A percentile compares a stretch with the other conserved stretches of the same genome.
phyloP scores from a whole-genome alignment of 2,113 vertebrate species.

The Triplophysa dalaica region DNA sequence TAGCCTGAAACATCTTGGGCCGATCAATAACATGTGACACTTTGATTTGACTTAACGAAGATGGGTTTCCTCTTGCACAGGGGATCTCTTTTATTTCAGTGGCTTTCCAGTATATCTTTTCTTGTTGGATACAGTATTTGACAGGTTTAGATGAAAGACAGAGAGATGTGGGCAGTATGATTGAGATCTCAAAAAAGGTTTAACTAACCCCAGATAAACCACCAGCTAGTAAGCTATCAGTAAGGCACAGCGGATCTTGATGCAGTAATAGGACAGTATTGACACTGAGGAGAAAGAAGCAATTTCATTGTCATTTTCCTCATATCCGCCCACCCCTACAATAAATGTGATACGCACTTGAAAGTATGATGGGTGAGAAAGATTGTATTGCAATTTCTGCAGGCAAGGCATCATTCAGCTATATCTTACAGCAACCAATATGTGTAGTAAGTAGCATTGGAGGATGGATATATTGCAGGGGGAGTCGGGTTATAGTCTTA shows the following conservation, averaged over 20 bases:
- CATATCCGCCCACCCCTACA: neutral
- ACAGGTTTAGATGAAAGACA: neutral
- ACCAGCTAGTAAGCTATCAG: slow-evolving; percentile 2
- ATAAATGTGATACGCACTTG: slow-evolving; percentile 13
- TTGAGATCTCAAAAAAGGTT: neutral
- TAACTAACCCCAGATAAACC: neutral
- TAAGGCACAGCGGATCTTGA: neutral
- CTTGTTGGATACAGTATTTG: slow-evolving; percentile 18
- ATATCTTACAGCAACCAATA: slow-evolving; percentile 14
- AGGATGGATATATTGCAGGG: neutral
- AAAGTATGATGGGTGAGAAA: slow-evolving; percentile 15
- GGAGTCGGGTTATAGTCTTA: neutral
- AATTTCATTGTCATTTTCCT: slow-evolving; percentile 25
- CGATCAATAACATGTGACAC: slow-evolving; percentile 22
- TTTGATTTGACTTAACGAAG: slow-evolving; percentile 42
- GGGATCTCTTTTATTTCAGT: neutral
- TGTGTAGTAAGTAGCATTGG: neutral
- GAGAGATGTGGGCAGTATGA: neutral
- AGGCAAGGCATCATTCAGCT: slow-evolving; percentile 30
- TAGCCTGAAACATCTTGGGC: neutral
- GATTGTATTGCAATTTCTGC: slow-evolving; percentile 27
- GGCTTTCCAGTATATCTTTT: neutral
- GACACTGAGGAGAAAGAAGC: neutral
- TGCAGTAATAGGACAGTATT: slow-evolving; percentile 10
- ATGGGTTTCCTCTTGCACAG: neutral